A percentile compares a stretch with the other conserved stretches of the same genome.
phyloP scores from a whole-genome alignment of 2,113 vertebrate genomes.

The Suricata suricatta region DNA sequence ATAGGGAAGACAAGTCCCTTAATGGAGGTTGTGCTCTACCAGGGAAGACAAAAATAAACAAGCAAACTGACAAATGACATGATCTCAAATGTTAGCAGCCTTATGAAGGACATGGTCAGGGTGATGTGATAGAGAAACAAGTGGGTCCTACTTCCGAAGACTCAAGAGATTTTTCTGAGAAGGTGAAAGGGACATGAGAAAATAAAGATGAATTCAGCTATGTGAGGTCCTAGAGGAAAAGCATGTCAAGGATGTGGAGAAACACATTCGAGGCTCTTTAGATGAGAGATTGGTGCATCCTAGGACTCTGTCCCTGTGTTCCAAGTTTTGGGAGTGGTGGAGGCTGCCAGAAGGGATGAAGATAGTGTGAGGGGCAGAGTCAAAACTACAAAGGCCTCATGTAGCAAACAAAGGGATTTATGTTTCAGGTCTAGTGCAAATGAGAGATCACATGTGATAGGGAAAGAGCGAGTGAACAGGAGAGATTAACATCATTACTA shows the following conservation, averaged over 20 bases:
- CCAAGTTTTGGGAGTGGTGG: not conserved
- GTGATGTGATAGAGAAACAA: not conserved
- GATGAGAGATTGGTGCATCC: no score
- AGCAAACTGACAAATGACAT: not conserved
- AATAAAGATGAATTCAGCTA: not conserved
- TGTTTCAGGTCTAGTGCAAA: not conserved
- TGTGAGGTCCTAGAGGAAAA: not conserved
- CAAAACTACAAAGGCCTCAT: not conserved
- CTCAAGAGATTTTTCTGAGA: not conserved
- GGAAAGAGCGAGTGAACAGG: not conserved
- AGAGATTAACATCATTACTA: not conserved
- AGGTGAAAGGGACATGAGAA: not conserved
- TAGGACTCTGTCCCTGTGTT: not conserved
- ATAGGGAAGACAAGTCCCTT: not conserved
- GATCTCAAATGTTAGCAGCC: not conserved
- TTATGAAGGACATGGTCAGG: not conserved
- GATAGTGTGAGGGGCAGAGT: not conserved
- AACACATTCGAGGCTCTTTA: fast-evolving
- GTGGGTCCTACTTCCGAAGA: not conserved
- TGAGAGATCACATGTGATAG: not conserved
- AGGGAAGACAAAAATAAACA: not conserved
- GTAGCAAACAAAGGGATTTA: not conserved
- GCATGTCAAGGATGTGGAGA: not conserved
- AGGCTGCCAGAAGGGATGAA: not conserved
- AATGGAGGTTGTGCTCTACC: not conserved